Conservation (phyloP, 2,113 vertebrate genomes). For the Psettodes erumei region DNA sequence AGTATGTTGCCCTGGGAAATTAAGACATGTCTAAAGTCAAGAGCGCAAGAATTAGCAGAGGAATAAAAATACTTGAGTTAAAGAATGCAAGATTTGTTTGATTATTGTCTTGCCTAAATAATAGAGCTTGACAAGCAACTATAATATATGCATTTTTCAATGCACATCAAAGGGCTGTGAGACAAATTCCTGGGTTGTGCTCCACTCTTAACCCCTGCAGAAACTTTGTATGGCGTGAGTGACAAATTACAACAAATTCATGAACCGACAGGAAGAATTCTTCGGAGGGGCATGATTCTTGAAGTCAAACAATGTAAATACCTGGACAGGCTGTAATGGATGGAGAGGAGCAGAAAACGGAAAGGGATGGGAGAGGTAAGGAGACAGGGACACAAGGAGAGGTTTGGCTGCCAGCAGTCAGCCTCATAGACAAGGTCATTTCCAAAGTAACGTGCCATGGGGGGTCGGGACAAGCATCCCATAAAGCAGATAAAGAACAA, state of each 20-base stretch:
- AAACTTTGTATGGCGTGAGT: conserved; percentile 17
- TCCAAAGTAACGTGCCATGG: conserved; percentile 76
- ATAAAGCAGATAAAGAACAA: conserved; percentile 93
- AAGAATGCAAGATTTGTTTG: conserved; percentile 37
- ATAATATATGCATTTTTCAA: conserved; percentile 31
- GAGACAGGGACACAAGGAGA: conserved; percentile 68
- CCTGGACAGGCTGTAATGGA: conserved; percentile 47
- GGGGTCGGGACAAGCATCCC: conserved; percentile 82
- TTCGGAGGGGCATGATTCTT: conserved; percentile 30
- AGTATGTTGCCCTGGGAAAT: conserved; percentile 12
- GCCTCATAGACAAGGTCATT: conserved; percentile 82
- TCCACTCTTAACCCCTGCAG: conserved; percentile 32
- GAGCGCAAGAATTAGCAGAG: not conserved
- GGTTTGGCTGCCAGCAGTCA: conserved; percentile 61
- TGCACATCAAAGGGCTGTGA: conserved; percentile 38
- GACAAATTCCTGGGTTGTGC: conserved; percentile 34
- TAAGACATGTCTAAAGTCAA: conserved; percentile 21
- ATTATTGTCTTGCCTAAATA: conserved; percentile 35
- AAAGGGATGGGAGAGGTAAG: conserved; percentile 77
- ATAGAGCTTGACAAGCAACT: conserved; percentile 14
- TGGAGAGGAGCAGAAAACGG: conserved; percentile 58
- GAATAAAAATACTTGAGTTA: conserved; percentile 9
- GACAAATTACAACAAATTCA: conserved; percentile 48
- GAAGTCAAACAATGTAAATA: conserved; percentile 45
- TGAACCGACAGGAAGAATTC: conserved; percentile 18